Conservation (phyloP, 1,140 invertebrate species). For the Lanistes nyassanus region DNA sequence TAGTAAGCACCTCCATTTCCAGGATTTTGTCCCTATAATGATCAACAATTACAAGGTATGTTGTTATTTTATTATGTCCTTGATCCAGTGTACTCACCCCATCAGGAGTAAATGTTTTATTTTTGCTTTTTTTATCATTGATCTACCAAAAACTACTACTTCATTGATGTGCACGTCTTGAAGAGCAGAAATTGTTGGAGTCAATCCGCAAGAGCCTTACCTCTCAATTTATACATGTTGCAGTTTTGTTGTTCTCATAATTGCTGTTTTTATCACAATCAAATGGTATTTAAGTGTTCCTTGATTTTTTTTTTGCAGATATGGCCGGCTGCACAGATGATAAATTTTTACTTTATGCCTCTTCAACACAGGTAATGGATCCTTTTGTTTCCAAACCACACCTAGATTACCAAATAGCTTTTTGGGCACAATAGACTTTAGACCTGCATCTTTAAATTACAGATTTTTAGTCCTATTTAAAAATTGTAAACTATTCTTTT, state of each 20-base stretch:
- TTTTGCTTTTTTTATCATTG: no score
- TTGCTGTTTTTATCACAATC: no score
- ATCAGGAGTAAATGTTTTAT: no score
- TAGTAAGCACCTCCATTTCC: constrained; percentile 22
- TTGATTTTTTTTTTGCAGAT: constrained; percentile 67
- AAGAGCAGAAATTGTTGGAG: no score
- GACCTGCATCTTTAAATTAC: neutral
- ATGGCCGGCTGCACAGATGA: constrained; percentile 85
- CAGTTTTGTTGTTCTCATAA: no score
- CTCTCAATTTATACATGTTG: no score
- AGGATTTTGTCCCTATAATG: constrained; percentile 42
- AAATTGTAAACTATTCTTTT: neutral
- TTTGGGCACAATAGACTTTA: no score
- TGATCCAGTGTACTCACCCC: neutral
- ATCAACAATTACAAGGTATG: constrained; percentile 50
- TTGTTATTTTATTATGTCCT: neutral
- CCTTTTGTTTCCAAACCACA: neutral
- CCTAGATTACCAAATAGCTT: neutral
- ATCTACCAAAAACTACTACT: no score
- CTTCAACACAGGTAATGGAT: constrained; percentile 72
- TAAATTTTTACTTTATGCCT: constrained; percentile 86
- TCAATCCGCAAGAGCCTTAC: no score
- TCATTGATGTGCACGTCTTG: no score
- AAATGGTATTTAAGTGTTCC: no score
- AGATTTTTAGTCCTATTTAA: neutral